These are phyloP conservation scores for Cromileptes altivelis DNA, from an alignment of 2,113 vertebrate genomes.

Conservation along the genomic window DNA sequence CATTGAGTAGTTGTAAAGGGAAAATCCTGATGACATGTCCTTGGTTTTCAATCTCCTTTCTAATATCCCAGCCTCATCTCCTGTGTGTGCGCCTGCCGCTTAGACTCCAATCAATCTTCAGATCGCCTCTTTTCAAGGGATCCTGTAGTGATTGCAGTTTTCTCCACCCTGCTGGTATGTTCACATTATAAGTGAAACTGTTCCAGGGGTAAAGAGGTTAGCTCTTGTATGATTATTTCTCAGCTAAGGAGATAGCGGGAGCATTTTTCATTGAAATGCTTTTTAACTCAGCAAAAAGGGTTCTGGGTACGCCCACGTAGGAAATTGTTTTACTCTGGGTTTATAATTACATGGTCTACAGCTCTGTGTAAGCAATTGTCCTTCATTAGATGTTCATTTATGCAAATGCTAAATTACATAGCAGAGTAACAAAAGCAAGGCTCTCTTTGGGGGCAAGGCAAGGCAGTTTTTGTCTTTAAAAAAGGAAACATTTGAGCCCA, in stretches of 20 bases:
- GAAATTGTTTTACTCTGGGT: constrained; percentile 37
- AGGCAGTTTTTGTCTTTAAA: not conserved
- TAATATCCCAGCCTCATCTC: constrained; percentile 58
- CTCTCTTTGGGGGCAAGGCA: not conserved
- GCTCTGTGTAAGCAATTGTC: not conserved
- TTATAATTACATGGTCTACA: constrained; percentile 19
- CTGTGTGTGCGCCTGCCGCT: not conserved
- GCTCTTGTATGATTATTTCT: constrained; percentile 32
- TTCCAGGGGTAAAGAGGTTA: constrained; percentile 34
- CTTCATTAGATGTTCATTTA: not conserved
- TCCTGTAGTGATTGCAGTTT: constrained; percentile 36
- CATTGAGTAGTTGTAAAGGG: constrained; percentile 38
- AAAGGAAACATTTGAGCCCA: not conserved
- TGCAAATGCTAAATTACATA: not conserved
- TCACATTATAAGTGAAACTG: constrained; percentile 13
- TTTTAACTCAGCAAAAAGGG: constrained; percentile 15
- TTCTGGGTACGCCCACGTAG: not conserved
- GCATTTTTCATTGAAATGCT: constrained; percentile 43
- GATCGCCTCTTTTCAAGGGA: constrained; percentile 22
- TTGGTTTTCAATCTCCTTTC: constrained; percentile 66
- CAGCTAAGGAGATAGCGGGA: constrained; percentile 11
- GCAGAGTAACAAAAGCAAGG: not conserved
- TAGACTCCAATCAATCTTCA: constrained; percentile 46
- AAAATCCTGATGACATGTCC: constrained; percentile 56
- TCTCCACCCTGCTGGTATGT: constrained; percentile 5